phyloP scores from a whole-genome alignment of 1,140 invertebrate genomes.

The Ooceraea biroi region DNA sequence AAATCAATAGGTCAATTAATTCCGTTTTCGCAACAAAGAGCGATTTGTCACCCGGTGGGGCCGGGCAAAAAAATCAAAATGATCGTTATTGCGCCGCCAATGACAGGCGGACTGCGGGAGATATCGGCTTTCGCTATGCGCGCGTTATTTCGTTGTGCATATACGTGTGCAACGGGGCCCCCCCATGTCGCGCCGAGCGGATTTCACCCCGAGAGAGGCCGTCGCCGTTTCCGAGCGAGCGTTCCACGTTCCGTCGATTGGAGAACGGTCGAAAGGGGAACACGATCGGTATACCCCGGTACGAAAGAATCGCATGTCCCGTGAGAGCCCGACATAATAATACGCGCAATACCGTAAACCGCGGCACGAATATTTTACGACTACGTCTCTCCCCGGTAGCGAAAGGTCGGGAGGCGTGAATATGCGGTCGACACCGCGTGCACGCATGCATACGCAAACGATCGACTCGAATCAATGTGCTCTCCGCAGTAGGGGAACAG shows the following conservation, averaged over 20 bases:
- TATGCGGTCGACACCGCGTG: conserved; percentile 44
- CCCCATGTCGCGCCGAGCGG: not conserved
- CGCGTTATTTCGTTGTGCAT: conserved; percentile 25
- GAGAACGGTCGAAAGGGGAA: conserved; percentile 53
- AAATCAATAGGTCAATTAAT: conserved; percentile 64
- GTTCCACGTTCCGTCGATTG: not conserved
- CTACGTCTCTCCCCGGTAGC: conserved; percentile 53
- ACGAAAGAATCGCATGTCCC: conserved; percentile 24
- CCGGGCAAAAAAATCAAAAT: conserved; percentile 46
- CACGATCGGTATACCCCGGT: conserved; percentile 33
- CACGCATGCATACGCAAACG: too few relatives aligned
- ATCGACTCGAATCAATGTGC: conserved; percentile 70
- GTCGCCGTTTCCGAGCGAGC: conserved; percentile 30
- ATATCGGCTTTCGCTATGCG: conserved; percentile 49
- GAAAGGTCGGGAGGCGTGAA: conserved; percentile 72
- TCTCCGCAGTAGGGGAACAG: conserved; percentile 66
- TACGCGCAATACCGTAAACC: conserved; percentile 42
- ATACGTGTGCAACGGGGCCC: not conserved
- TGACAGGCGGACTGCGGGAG: conserved; percentile 51
- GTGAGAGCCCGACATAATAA: conserved; percentile 35
- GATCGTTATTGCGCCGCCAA: conserved; percentile 62
- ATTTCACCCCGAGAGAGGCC: conserved; percentile 4
- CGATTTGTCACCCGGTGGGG: conserved; percentile 46
- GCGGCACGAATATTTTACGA: conserved; percentile 61
- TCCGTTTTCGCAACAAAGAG: conserved; percentile 56